Base-by-base conservation (phyloP, 2,113 vertebrate species). In the Antennarius striatus region DNA sequence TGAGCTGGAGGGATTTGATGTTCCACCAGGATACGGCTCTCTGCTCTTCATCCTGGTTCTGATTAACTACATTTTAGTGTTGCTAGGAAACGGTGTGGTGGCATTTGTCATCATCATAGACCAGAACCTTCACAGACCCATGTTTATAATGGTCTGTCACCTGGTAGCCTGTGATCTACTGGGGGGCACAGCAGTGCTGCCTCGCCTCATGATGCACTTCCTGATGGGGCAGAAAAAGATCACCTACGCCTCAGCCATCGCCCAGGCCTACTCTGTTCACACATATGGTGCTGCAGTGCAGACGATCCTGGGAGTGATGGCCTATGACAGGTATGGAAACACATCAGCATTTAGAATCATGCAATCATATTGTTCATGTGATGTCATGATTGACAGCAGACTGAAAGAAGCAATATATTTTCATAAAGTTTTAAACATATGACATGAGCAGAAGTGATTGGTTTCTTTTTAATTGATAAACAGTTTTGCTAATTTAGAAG, bases 271-370 rank as follows among this genome's bases (percentile, higher is more conserved):
- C 30, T 54, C 10, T 1, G 57, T 87, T 14, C 89, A 90, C 71
- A 70, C 11, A 0, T 86, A 88, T 1, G 87, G 82, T 0, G n/a
- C 10, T 0, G 72, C 80, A 1, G n/a, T 55, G 30, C 82, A 86
- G 60, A 85, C 84, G 22, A 22, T 22, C 22, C 22, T 22, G 22
- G 22, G 22, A 22, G 22, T 22, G 22, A 22, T 22, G 22, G 85
- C 86, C 3, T 88, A 86, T 3, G 88, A 91, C 78, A 90, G 89
- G 86, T 91, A 68, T 29, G 39, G 10, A 40, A 40, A 22, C 22
- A 22, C 22, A 10, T 40, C 39, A 40, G 39, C 5, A 10, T 2
- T 7, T 10, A 6, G 22, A 40, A 40, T 6, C 5, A 6, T 40
- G 6, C 39, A 10, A 40, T 10, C 39, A 40, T 7, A 40, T 10